Conservation (phyloP, 2,797 vertebrate species). For the Gastrophryne carolinensis region DNA sequence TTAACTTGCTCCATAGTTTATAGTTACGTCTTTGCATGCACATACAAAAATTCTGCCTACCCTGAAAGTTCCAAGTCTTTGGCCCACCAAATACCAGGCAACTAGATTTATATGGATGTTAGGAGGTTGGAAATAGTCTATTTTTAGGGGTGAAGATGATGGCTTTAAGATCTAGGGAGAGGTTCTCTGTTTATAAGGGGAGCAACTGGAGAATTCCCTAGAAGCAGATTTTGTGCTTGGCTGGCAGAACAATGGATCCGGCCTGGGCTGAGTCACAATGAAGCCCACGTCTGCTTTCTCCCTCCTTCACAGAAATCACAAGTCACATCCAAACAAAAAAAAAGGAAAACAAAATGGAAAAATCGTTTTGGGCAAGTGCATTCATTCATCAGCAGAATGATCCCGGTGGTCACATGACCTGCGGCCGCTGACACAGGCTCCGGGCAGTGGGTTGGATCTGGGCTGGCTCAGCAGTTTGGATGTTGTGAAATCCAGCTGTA, state of each 20-base stretch:
- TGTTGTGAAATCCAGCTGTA: slow-evolving; percentile 33
- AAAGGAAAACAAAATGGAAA: neutral
- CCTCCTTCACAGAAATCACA: slow-evolving; percentile 8
- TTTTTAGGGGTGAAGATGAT: too few species aligned
- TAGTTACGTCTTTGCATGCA: too few species aligned
- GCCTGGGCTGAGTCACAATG: neutral
- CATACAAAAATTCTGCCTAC: too few species aligned
- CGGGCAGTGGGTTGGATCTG: neutral
- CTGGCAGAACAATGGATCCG: neutral
- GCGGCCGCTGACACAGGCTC: neutral
- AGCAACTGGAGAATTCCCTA: too few species aligned
- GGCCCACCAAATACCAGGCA: too few species aligned
- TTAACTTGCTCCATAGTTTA: too few species aligned
- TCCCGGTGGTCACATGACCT: neutral
- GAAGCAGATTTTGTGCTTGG: neutral
- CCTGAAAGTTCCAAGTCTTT: too few species aligned
- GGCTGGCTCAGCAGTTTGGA: slow-evolving; percentile 3
- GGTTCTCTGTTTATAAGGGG: too few species aligned
- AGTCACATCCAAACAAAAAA: neutral
- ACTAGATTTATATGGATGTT: too few species aligned
- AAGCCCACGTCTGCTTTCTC: neutral
- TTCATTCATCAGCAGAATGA: neutral
- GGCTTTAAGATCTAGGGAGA: too few species aligned
- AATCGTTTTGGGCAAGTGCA: neutral
- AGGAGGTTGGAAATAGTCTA: too few species aligned